Evolutionary conservation across 2,797 vertebrate species (phyloP), one percentile per base, ranked within the genome.

Genomic region (Dryobates pubescens): DNA sequence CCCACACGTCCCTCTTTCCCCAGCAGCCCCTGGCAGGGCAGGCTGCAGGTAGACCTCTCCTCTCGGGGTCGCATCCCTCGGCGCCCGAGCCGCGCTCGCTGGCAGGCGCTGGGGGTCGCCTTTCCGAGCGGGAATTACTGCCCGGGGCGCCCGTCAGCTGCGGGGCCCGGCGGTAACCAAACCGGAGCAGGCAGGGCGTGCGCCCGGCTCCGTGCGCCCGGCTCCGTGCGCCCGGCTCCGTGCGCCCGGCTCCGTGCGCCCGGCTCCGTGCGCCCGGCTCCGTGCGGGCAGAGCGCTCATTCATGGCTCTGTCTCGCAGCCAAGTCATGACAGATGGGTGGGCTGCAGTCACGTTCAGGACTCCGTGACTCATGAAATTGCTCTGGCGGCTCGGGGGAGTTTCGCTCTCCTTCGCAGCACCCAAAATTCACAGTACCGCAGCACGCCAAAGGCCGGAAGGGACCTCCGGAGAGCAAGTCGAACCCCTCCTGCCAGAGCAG

Each of bases 41-140:
- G 0, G 2, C 63, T 57, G 57, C 24, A 10, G 24, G 64, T 1
- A 47, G 30, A 10, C 38, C 29, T 45, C 27, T 36, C 71, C 45
- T 51, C 41, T 18, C 7, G 76, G 73, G 20, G 83, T 43, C 9
- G 45, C 82, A 49, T 6, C 85, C 18, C 7, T 13, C 38, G 38
- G 12, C 38, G 38, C 38, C 38, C 36, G 36, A 38, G 36, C 36
- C 36, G 36, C 36, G 10, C 22, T 72, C 19, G 14, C 3, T 4
- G 2, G 71, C 57, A 18, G 47, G 77, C 1, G 0, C 45, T 15
- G 76, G 24, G 79, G 75, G 43, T 88, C 77, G 24, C 41, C 91
- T 88, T 86, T 90, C 92, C 91, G 74, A 88, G 68, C 89, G 86
- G 57, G 86, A 88, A 94, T 93, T 88, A 84, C 83, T 88, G 58